Evolutionary conservation across 2,888 invertebrate genomes (phyloP), one percentile per base, ranked within the genome.

Genomic region (Tiliacea citrago): DNA sequence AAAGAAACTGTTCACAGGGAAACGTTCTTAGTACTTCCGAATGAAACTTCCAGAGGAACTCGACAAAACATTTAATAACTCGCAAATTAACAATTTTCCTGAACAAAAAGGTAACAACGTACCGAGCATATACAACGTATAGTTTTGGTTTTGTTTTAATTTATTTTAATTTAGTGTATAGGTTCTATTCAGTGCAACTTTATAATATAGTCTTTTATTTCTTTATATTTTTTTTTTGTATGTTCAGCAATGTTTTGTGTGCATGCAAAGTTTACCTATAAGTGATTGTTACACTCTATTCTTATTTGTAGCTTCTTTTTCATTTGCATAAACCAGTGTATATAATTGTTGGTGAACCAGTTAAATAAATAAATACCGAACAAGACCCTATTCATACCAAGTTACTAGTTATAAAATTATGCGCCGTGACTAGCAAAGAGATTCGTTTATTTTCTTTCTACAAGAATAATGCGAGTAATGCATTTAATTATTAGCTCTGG

Each of bases 1-100:
- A 85, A 88, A 88, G 86, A 90, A 90, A 89, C 86, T 87, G 85
- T 92, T 94, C 93, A 92, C 94, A 93, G 88, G 94, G 94, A 93
- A 94, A 77, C 65, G 47, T 72, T 70, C 42, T 42, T 18, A 77
- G 70, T 77, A 88, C 90, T 92, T 92, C 92, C 92, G 91, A 92
- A 87, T 69, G 76, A 73, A 77, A 82, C 73, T 81, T 80, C 75
- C 82, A 75, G 72, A 70, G 67, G 72, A 74, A 84, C 80, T 79
- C 70, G 24, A 85, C 80, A 86, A 84, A 86, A 85, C 81, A 83
- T 68, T 55, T 83, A 83, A 77, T 82, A 76, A 73, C 74, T 24
- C 45, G 61, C 55, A 77, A 84, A 82, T 78, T 82, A 57, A 68
- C 63, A 68, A 62, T 79, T 68, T 82, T 47, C 57, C 53, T 2